Evolutionary conservation across 2,797 vertebrate species (phyloP), one percentile per base, ranked within the genome.

Genomic region (Tachyglossus aculeatus): DNA sequence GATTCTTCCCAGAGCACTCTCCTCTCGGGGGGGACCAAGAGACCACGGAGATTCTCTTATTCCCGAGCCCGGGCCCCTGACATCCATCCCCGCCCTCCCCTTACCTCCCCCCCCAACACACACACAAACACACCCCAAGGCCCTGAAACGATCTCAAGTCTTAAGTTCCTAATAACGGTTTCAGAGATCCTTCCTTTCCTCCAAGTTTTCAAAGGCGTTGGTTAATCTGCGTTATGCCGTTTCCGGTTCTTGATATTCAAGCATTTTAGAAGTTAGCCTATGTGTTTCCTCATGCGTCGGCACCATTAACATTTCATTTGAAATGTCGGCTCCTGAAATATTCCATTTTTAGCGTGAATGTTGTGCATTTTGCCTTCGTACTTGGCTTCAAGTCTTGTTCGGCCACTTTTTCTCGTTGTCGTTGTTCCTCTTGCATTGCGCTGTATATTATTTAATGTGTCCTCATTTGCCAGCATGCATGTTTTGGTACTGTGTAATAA

Each of bases 401-500:
- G 78, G 81, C 81, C 72, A 92, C 69, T 76, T 76, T 89, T 86
- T 92, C 89, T 90, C 78, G 83, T 91, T n/a, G n/a, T n/a, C n/a
- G n/a, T n/a, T n/a, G n/a, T n/a, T n/a, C n/a, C n/a, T n/a, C n/a
- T n/a, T n/a, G n/a, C n/a, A n/a, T 93, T 93, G 82, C 89, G 89
- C 90, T 91, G 91, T 92, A 90, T 90, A 91, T 91, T 85, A 91
- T 90, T 92, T 90, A 90, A 91, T 93, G 91, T 93, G 90, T 77
- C 85, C 90, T 80, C 59, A 59, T 90, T 93, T 91, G 86, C 74
- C 57, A 85, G 86, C 91, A 86, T 90, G 89, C 84, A 67, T 88
- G 83, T 86, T 90, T 91, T 94, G 93, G 90, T 94, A 93, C 91
- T 89, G 88, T 91, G 88, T 83, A 94, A 94, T 94, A 94, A 94